Evolutionary conservation across 2,888 invertebrate genomes (phyloP), one percentile per base, ranked within the genome.

Genomic region (Chrysolina oricalcia): DNA sequence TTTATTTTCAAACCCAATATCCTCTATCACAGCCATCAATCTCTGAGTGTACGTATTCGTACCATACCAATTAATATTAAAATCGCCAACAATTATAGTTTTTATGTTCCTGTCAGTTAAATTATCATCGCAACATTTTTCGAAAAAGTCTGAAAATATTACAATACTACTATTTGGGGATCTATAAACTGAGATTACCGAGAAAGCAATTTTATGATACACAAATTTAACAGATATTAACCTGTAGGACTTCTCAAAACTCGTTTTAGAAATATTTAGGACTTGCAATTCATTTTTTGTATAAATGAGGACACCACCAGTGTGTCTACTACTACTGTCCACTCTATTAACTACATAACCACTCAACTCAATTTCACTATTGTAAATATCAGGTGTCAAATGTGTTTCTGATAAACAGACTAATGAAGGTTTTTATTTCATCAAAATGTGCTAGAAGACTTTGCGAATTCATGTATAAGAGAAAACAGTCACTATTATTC

Each of bases 21-120:
- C n/a, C 48, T 48, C 48, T 48, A 48, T n/a, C 48, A 48, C 15
- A 48, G 48, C 48, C 48, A 48, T 48, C 48, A 48, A 48, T n/a
- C 48, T 48, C 48, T 48, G 48, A 48, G 48, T 48, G 48, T 48
- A 48, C 48, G 48, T 48, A 48, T 48, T 48, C 48, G 48, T 48
- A 48, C 48, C 48, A 48, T n/a, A 48, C 48, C 48, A n/a, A n/a
- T n/a, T 48, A 48, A 48, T 48, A n/a, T 48, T 15, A 8, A 48
- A 48, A n/a, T n/a, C n/a, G n/a, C 48, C 48, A 48, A 48, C 48
- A 48, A 48, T 48, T n/a, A 48, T 48, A 48, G n/a, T n/a, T n/a
- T n/a, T n/a, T n/a, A n/a, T n/a, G n/a, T n/a, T n/a, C n/a, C n/a
- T n/a, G n/a, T n/a, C n/a, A n/a, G n/a, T n/a, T n/a, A n/a, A n/a